phyloP scores from a whole-genome alignment of 2,113 vertebrate genomes.

The Sphyrna mokarran region DNA sequence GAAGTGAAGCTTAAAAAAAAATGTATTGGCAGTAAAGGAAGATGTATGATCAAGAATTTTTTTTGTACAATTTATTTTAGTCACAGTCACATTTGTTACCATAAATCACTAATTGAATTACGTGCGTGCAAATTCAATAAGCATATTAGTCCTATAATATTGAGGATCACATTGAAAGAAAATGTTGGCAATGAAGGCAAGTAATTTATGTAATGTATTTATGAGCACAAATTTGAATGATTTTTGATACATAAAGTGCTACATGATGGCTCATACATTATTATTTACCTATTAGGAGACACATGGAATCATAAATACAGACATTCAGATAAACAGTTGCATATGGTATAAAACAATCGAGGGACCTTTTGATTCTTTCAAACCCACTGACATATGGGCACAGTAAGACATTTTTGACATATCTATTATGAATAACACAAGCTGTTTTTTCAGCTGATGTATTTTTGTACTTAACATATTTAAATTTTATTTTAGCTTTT shows the following conservation, averaged over 20 bases:
- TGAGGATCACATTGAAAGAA: background rate
- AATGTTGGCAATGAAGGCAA: background rate
- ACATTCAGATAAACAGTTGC: background rate
- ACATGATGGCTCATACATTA: background rate
- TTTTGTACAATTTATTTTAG: background rate
- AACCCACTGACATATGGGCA: background rate
- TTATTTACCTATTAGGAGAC: background rate
- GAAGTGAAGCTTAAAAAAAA: background rate
- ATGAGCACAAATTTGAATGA: slow-evolving; percentile 12
- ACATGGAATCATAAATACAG: background rate
- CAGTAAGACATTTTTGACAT: background rate
- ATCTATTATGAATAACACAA: background rate
- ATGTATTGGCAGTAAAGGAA: background rate
- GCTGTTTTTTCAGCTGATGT: background rate
- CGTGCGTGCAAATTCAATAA: background rate
- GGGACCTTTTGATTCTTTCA: background rate
- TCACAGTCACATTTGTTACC: background rate
- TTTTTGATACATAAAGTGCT: background rate
- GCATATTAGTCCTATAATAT: background rate
- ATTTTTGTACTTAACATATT: background rate
- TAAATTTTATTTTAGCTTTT: slow-evolving; percentile 1
- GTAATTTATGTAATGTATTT: slow-evolving; percentile 8
- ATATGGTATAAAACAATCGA: background rate
- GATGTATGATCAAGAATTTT: background rate
- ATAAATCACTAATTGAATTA: background rate